These are phyloP conservation scores for Xenus cinereus DNA, from an alignment of 2,113 vertebrate species.

Conservation along the genomic window DNA sequence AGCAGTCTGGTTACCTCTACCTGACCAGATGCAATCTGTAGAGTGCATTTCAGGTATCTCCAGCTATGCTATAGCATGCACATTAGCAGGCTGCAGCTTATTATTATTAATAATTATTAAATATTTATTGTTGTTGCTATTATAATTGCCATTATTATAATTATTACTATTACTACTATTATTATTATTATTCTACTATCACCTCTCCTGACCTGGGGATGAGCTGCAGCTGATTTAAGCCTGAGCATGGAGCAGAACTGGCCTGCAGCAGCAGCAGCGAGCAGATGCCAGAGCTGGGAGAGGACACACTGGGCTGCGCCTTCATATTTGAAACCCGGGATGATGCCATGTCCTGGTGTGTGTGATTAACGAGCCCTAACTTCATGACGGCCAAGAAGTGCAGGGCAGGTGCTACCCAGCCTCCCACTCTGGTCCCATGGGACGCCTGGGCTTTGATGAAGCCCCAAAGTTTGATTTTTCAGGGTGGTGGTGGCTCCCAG, in stretches of 20 bases:
- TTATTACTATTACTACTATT: neutral
- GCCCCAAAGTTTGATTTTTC: neutral
- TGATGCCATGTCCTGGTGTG: fast-evolving
- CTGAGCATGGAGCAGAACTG: neutral
- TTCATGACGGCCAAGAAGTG: neutral
- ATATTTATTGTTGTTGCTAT: neutral
- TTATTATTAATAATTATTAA: neutral
- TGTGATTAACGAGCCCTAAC: neutral
- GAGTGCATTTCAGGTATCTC: neutral
- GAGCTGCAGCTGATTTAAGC: neutral
- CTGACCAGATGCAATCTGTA: neutral
- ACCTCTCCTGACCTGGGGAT: neutral
- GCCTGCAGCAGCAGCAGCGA: neutral
- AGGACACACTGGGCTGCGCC: neutral
- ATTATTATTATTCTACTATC: neutral
- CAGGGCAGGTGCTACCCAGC: fast-evolving
- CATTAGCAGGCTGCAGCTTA: neutral
- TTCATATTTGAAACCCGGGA: neutral
- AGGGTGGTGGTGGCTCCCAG: neutral
- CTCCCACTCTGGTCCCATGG: fast-evolving
- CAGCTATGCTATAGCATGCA: neutral
- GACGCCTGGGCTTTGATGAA: neutral
- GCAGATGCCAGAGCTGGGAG: neutral
- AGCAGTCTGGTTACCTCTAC: neutral
- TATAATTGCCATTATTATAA: too few relatives aligned